Evolutionary conservation across 2,888 invertebrate species (phyloP).

Genomic region (Andrena trimmerana): DNA sequence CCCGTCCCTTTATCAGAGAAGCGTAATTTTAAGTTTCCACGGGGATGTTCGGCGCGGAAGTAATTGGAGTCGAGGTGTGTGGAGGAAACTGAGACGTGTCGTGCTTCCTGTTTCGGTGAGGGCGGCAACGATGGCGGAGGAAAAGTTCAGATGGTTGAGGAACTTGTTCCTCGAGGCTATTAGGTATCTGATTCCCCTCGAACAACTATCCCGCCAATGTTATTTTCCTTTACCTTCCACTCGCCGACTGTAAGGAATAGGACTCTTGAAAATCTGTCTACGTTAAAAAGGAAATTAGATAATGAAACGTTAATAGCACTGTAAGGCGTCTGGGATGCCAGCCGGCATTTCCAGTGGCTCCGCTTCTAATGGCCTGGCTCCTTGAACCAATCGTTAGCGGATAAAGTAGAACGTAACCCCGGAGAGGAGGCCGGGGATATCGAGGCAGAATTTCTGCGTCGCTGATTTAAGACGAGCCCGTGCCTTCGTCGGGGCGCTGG

Average conservation of each 20-base stretch:
- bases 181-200: no score
- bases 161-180: no score
- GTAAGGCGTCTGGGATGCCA: neutral
- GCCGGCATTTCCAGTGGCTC: constrained; percentile 14
- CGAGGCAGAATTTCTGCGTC: constrained; percentile 22
- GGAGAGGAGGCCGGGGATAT: constrained; percentile 19
- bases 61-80: constrained; percentile 1
- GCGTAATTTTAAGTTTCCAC: constrained; percentile 5
- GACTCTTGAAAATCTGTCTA: neutral
- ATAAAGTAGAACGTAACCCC: constrained; percentile 33
- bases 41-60: neutral
- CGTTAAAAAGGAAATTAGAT: neutral
- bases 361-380: neutral
- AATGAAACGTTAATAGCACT: neutral
- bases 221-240: neutral
- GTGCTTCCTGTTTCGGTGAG: no score
- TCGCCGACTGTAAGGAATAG: neutral
- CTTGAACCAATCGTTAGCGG: constrained; percentile 39
- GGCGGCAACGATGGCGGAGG: no score
- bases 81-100: no score
- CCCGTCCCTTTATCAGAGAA: neutral
- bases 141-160: no score
- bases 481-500: constrained; percentile 21
- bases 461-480: constrained; percentile 52
- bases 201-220: no score